Percentiles rank a stretch among this genome's conserved stretches.
phyloP scores from a whole-genome alignment of 92 coral and sea anemone species.

The Epizoanthus stellaris region DNA sequence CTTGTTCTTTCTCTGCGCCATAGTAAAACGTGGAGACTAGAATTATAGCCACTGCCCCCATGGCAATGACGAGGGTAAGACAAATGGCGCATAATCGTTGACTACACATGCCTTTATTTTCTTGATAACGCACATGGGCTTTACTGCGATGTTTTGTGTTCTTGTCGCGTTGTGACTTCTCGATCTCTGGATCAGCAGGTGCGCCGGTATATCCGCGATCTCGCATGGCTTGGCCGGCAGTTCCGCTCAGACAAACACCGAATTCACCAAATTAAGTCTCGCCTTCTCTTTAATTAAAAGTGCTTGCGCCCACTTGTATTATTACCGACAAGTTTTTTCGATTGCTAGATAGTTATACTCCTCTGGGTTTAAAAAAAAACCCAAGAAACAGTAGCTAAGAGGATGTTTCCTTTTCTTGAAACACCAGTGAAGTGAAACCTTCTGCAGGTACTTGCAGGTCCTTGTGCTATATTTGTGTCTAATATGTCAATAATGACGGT shows the following conservation, averaged over 20 bases:
- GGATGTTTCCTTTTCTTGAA: neutral
- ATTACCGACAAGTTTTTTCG: neutral
- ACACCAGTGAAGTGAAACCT: neutral
- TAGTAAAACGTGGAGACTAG: conserved; percentile 73
- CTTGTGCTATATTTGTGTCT: neutral
- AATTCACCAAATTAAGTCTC: too few species aligned
- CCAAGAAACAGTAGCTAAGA: neutral
- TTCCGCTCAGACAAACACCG: neutral
- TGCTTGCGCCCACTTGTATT: neutral
- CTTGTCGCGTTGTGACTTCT: conserved; percentile 23
- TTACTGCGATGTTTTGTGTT: conserved; percentile 4
- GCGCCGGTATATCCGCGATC: conserved; percentile 5
- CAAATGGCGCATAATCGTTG: conserved; percentile 68
- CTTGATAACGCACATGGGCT: conserved; percentile 57
- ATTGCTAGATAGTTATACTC: neutral
- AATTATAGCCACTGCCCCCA: conserved; percentile 79
- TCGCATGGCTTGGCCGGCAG: conserved; percentile 15
- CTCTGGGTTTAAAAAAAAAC: neutral
- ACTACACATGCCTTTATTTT: conserved; percentile 51
- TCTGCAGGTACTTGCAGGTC: conserved; percentile 27
- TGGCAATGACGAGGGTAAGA: conserved; percentile 72
- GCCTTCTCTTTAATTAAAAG: neutral
- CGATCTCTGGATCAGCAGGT: conserved; percentile 16
- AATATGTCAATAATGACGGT: neutral
- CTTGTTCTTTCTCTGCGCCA: conserved; percentile 82